Base-by-base conservation (phyloP, 2,797 vertebrate species). In the Gymnopithys bicolor region DNA sequence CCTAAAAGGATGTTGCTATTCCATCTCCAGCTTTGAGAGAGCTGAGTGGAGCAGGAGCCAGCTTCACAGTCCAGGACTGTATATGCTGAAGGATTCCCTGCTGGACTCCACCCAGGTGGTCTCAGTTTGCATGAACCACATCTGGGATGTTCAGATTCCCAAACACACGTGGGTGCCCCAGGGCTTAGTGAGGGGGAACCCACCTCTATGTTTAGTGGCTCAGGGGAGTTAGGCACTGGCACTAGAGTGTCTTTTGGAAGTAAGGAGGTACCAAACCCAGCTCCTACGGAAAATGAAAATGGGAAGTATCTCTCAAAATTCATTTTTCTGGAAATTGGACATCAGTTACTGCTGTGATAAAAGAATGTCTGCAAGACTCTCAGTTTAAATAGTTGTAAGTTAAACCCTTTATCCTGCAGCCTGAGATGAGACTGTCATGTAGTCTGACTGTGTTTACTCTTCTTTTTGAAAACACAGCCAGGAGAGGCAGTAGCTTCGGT, bases 51-150 rank as follows among this genome's bases (percentile, higher is more conserved):
- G 8, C 11, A 7, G 15, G 25, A 74, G 52, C 33, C 39, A 60
- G 11, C 23, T 32, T 2, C 56, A 32, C 45, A 80, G 64, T 37
- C 22, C 10, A 27, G 59, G 30, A 22, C 18, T 73, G 5, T 8
- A 10, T 9, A 13, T 51, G 32, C 41, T 70, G 13, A n/a, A 84
- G 41, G n/a, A 45, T 83, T 75, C 33, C 46, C 13, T 74, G 70
- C 49, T 37, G 24, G 69, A 52, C 28, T 67, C 12, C 14, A 1
- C 25, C 0, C 1, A 48, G n/a, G 15, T 1, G 1, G 27, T 71
- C 37, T 81, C 30, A 3, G 39, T 52, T 48, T 67, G 13, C 41
- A 18, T 10, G 51, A 66, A 28, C 23, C 1, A 2, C 15, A 5
- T 41, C 66, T 19, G 56, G 28, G 45, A 13, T 80, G 30, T 56